Percentiles rank a stretch among this genome's conserved stretches.
These are phyloP conservation scores for Acanthosepion lycidas DNA, from an alignment of 2,888 invertebrate genomes.

Conservation along the genomic window DNA sequence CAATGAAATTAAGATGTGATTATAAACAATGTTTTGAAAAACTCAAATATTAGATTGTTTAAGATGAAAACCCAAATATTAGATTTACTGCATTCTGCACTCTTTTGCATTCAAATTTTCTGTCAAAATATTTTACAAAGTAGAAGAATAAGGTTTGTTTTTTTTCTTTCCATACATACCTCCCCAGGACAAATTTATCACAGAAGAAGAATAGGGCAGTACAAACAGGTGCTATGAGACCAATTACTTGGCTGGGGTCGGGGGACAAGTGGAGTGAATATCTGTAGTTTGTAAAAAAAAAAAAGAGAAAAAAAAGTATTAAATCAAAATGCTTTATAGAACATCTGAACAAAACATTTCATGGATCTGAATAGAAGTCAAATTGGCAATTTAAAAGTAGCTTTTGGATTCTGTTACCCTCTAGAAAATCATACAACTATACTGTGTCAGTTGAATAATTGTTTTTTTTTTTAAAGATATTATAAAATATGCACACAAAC, in stretches of 20 bases:
- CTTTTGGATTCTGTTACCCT: too few relatives aligned
- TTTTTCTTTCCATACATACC: background rate
- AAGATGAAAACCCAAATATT: too few relatives aligned
- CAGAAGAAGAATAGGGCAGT: background rate
- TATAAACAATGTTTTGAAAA: too few relatives aligned
- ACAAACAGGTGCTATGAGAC: background rate
- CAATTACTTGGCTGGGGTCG: background rate
- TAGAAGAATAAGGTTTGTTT: background rate
- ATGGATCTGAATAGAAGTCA: background rate
- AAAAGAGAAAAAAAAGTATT: background rate
- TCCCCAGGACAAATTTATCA: constrained; percentile 33
- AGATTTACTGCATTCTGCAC: too few relatives aligned
- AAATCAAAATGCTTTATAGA: background rate
- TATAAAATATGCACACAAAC: too few relatives aligned
- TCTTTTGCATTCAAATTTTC: too few relatives aligned
- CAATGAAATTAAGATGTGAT: too few relatives aligned
- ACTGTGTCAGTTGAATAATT: too few relatives aligned
- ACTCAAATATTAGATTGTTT: too few relatives aligned
- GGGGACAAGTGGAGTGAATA: background rate
- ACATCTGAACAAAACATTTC: background rate
- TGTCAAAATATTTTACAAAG: too few relatives aligned
- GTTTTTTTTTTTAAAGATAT: too few relatives aligned
- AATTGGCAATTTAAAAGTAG: background rate
- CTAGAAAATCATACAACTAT: too few relatives aligned
- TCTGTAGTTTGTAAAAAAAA: background rate